Evolutionary conservation across 1,140 invertebrate species (phyloP).

Genomic region (Brachystomella parvula): DNA sequence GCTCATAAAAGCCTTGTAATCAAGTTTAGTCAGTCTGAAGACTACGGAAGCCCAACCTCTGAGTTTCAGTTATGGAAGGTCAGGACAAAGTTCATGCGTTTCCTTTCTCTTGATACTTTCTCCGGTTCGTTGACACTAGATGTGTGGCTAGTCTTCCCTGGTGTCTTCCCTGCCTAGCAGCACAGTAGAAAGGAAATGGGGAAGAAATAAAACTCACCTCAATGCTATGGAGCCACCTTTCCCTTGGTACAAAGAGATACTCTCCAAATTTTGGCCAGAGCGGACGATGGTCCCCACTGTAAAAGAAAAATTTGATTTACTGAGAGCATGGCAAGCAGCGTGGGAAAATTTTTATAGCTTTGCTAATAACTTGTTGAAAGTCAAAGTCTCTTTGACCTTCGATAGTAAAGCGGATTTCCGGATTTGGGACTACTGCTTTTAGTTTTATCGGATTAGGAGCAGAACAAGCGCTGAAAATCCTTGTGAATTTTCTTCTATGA

Average conservation of each 20-base stretch:
- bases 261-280: conserved; percentile 74
- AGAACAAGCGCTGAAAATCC: no score
- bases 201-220: conserved; percentile 50
- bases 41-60: background rate
- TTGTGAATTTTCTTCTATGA: no score
- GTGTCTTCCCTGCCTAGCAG: background rate
- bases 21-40: background rate
- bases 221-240: conserved; percentile 75
- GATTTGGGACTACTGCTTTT: no score
- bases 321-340: background rate
- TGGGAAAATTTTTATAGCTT: background rate
- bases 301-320: conserved; percentile 38
- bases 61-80: background rate
- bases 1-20: background rate
- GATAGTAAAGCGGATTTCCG: no score
- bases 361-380: background rate
- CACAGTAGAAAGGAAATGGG: background rate
- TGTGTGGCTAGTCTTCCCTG: background rate
- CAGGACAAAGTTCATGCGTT: background rate
- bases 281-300: conserved; percentile 68
- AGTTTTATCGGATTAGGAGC: no score
- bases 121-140: background rate
- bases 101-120: background rate
- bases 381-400: conserved; percentile 1
- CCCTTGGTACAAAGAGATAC: conserved; percentile 68